Conservation (phyloP, 2,888 invertebrate species). For the Drosophila hamatofila region DNA sequence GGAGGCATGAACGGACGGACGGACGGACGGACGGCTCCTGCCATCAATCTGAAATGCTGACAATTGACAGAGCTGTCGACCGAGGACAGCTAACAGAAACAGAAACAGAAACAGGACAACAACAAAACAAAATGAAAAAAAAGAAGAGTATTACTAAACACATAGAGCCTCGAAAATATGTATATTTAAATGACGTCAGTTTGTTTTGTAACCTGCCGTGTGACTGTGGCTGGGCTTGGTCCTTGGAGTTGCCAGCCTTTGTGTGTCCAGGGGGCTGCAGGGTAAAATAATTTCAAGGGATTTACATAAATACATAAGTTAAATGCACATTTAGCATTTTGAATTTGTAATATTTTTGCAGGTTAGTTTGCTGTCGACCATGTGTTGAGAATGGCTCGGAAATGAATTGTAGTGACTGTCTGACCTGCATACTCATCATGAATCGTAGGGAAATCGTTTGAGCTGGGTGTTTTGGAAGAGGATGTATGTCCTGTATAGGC, state of each 20-base stretch:
- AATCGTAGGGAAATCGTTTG: not conserved
- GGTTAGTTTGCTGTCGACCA: constrained; percentile 61
- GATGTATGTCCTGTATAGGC: not conserved
- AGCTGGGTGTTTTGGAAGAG: not conserved
- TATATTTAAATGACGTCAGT: constrained; percentile 72
- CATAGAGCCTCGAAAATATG: constrained; percentile 23
- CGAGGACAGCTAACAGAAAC: constrained; percentile 14
- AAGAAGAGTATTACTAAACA: constrained; percentile 22
- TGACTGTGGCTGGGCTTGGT: not conserved
- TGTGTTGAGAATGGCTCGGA: constrained; percentile 37
- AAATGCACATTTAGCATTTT: constrained; percentile 83
- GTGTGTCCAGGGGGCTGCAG: constrained; percentile 14
- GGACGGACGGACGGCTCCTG: not conserved
- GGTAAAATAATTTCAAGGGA: constrained; percentile 79
- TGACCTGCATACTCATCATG: constrained; percentile 41
- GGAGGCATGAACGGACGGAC: not conserved
- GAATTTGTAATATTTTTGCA: constrained; percentile 80
- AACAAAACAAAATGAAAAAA: not conserved
- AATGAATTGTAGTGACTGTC: constrained; percentile 35
- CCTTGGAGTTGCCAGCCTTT: constrained; percentile 11
- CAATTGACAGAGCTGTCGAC: constrained; percentile 68
- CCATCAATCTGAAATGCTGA: constrained; percentile 70
- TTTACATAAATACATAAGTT: constrained; percentile 83
- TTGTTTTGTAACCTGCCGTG: constrained; percentile 27
- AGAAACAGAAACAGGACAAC: constrained; percentile 18